Conservation (phyloP, 2,113 vertebrate genomes). For the Phalacrocorax aristotelis region DNA sequence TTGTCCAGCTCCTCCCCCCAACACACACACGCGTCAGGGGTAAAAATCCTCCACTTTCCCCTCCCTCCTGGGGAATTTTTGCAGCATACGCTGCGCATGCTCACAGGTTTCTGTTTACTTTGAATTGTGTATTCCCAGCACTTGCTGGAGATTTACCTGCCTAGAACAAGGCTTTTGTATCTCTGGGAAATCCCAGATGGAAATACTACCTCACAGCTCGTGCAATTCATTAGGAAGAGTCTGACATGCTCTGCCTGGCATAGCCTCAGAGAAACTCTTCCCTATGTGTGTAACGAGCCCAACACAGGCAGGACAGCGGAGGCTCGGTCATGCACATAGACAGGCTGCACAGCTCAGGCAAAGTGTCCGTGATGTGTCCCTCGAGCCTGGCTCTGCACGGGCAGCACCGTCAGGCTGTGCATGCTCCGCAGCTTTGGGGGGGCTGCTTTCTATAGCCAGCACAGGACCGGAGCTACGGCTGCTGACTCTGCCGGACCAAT, state of each 20-base stretch:
- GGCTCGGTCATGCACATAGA: not conserved
- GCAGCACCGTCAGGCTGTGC: not conserved
- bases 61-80: not conserved
- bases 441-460: too few relatives aligned
- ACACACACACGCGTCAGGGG: fast-evolving
- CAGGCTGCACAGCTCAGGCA: not conserved
- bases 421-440: not conserved
- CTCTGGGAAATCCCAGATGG: not conserved
- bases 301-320: not conserved
- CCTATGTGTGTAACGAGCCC: not conserved
- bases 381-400: fast-evolving
- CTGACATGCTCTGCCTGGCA: fast-evolving
- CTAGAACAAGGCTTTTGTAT: not conserved
- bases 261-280: not conserved
- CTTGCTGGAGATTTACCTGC: not conserved
- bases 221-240: not conserved
- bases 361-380: not conserved
- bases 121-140: not conserved
- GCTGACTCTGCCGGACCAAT: not conserved
- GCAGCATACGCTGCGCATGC: fast-evolving
- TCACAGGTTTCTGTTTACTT: not conserved
- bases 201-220: not conserved
- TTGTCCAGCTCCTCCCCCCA: not conserved
- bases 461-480: not conserved
- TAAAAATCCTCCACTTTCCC: not conserved